Evolutionary conservation across 1,140 invertebrate species (phyloP).

Genomic region (Plutomurus gul): DNA sequence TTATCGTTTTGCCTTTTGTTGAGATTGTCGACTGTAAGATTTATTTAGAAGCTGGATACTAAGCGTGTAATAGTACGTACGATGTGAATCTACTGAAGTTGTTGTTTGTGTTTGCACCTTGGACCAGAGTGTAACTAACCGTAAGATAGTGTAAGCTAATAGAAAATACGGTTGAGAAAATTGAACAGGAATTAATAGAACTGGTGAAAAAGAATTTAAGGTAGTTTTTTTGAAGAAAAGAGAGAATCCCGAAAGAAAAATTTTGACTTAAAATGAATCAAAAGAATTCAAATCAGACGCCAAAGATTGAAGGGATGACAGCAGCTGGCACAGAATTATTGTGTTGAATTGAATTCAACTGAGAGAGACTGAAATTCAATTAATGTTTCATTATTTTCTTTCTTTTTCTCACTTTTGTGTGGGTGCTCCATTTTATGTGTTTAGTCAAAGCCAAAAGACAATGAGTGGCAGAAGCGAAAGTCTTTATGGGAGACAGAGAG

Average conservation of each 20-base stretch:
- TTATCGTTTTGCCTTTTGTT: too few relatives aligned
- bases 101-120: too few relatives aligned
- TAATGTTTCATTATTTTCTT: slow-evolving; percentile 10
- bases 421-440: too few relatives aligned
- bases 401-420: not conserved
- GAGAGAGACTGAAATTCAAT: slow-evolving; percentile 11
- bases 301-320: not conserved
- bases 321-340: not conserved
- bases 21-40: too few relatives aligned
- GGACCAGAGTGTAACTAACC: too few relatives aligned
- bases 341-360: not conserved
- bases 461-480: not conserved
- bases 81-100: too few relatives aligned
- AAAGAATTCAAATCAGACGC: not conserved
- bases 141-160: not conserved
- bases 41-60: too few relatives aligned
- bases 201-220: not conserved
- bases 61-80: too few relatives aligned
- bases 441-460: not conserved
- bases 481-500: not conserved
- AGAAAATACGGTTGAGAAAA: not conserved
- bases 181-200: not conserved
- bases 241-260: not conserved
- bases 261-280: not conserved
- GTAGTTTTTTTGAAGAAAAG: not conserved